phyloP scores from a whole-genome alignment of 2,113 vertebrate genomes.

The Atrichornis clamosus region DNA sequence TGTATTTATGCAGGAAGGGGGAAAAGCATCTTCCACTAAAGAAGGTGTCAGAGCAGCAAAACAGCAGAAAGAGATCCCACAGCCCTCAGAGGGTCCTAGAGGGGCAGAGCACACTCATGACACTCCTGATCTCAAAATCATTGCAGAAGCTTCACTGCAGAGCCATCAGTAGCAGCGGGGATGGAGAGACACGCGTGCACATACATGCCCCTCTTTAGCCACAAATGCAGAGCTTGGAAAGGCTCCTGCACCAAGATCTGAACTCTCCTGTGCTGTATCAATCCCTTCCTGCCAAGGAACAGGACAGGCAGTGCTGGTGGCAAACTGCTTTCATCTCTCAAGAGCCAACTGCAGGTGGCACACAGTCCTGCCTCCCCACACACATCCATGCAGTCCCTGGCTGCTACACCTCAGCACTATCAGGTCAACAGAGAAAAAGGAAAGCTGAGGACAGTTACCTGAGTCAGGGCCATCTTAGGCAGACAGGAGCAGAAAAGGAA shows the following conservation, averaged over 20 bases:
- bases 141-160: neutral
- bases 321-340: neutral
- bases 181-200: neutral
- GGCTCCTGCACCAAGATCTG: neutral
- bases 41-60: neutral
- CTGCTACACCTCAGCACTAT: neutral
- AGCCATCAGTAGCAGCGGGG: neutral
- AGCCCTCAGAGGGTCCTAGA: neutral
- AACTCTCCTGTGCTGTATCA: neutral
- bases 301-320: neutral
- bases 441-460: slow-evolving; percentile 71
- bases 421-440: neutral
- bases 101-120: neutral
- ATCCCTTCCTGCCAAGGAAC: neutral
- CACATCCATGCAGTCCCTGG: neutral
- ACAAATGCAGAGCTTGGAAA: neutral
- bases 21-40: neutral
- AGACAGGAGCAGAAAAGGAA: slow-evolving; percentile 62
- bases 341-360: neutral
- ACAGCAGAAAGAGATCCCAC: neutral
- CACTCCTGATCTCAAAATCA: neutral
- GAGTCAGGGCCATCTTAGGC: slow-evolving; percentile 79
- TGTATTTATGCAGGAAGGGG: neutral
- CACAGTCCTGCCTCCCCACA: neutral
- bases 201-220: neutral